These are phyloP conservation scores for Peromyscus californicus DNA, from an alignment of 2,113 vertebrate genomes.

Conservation along the genomic window DNA sequence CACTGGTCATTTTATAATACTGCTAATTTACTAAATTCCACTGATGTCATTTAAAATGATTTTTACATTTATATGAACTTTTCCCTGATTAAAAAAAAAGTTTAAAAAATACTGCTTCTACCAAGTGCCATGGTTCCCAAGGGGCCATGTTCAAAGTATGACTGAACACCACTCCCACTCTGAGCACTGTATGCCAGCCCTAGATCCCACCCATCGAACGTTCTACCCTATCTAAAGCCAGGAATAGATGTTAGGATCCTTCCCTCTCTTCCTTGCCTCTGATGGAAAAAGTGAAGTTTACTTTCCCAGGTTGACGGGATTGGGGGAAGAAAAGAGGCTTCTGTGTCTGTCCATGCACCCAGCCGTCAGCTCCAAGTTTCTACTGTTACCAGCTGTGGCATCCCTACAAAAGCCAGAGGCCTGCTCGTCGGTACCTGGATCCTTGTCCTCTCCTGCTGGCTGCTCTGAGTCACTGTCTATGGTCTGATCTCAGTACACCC, in stretches of 20 bases:
- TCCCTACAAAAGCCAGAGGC: not conserved
- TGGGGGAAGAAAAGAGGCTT: not conserved
- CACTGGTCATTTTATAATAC: not conserved
- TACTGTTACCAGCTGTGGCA: not conserved
- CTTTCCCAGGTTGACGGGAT: not conserved
- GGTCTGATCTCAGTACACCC: not conserved
- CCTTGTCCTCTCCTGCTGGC: not conserved
- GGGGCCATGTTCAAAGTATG: not conserved
- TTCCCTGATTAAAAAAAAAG: not conserved
- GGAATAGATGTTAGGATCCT: not conserved
- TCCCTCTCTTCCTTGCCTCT: not conserved
- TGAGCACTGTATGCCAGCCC: not conserved
- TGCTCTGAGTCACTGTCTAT: not conserved
- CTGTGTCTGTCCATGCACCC: not conserved
- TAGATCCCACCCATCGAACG: not conserved
- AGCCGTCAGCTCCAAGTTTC: not conserved
- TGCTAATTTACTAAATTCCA: not conserved
- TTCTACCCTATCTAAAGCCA: not conserved
- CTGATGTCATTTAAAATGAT: not conserved
- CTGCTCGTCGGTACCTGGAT: not conserved
- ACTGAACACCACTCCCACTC: too few species aligned
- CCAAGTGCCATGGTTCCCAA: not conserved
- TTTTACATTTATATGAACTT: slow-evolving; percentile 47
- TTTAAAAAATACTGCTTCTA: not conserved
- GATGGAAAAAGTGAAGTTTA: not conserved